Conservation (phyloP, 2,113 vertebrate species). For the Rhodinocichla rosea region DNA sequence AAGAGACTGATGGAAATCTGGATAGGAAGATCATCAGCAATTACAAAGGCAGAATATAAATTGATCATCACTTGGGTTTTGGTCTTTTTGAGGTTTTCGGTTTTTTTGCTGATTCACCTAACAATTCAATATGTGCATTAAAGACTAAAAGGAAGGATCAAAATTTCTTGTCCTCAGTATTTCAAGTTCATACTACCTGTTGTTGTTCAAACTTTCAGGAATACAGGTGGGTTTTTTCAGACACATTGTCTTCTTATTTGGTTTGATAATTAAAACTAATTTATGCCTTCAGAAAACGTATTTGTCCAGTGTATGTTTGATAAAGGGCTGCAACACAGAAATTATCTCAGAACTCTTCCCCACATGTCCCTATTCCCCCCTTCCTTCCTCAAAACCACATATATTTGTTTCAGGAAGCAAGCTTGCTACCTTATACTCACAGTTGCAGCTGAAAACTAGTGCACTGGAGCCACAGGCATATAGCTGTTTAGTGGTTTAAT, state of each 20-base stretch:
- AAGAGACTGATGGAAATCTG: neutral
- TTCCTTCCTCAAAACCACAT: neutral
- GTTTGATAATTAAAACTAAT: neutral
- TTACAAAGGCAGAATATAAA: neutral
- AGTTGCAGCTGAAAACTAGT: neutral
- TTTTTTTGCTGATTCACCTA: neutral
- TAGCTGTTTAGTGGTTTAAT: too few relatives aligned
- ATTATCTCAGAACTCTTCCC: neutral
- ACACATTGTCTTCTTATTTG: neutral
- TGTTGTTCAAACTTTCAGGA: neutral
- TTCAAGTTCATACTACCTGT: neutral
- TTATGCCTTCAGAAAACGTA: neutral
- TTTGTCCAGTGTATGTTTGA: neutral
- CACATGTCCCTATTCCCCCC: fast-evolving
- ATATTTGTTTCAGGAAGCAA: neutral
- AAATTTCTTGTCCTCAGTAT: neutral
- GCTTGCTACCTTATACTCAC: neutral
- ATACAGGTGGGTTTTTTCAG: neutral
- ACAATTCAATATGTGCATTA: neutral
- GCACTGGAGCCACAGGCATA: neutral
- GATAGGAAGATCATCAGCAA: neutral
- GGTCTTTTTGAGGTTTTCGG: too few relatives aligned
- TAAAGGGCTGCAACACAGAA: neutral
- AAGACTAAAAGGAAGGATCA: neutral
- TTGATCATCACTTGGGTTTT: neutral